These are phyloP conservation scores for Epistrophella euchroma DNA, from an alignment of 2,888 invertebrate species.

Conservation along the genomic window DNA sequence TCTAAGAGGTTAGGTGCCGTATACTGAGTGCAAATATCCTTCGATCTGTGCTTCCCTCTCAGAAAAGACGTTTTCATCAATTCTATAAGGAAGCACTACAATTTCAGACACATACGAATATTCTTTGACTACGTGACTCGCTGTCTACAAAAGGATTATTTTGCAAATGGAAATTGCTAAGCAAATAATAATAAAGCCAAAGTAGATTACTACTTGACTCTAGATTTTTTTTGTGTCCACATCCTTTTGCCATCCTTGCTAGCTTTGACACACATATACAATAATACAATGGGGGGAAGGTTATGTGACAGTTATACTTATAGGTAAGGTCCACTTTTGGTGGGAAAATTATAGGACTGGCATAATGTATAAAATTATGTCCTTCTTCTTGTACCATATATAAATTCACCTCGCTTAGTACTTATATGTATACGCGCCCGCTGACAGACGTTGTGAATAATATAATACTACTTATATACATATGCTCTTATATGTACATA, in stretches of 20 bases:
- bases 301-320: slow-evolving; percentile 27
- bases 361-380: slow-evolving; percentile 41
- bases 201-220: slow-evolving; percentile 70
- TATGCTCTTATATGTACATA: background rate
- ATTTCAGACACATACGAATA: slow-evolving; percentile 25
- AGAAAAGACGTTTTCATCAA: slow-evolving; percentile 7
- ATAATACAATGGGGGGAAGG: background rate
- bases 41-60: slow-evolving; percentile 20
- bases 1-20: slow-evolving; percentile 9
- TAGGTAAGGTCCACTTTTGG: slow-evolving; percentile 41
- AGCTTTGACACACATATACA: background rate
- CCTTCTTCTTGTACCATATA: slow-evolving; percentile 34
- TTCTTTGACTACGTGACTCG: slow-evolving; percentile 64
- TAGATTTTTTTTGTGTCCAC: slow-evolving; percentile 8
- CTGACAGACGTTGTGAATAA: slow-evolving; percentile 63
- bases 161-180: slow-evolving; percentile 73
- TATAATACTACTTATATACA: slow-evolving; percentile 20
- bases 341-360: slow-evolving; percentile 64
- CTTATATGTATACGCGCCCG: slow-evolving; percentile 22
- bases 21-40: slow-evolving; percentile 24
- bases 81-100: slow-evolving; percentile 14
- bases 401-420: slow-evolving; percentile 21
- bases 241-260: background rate
- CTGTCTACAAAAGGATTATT: slow-evolving; percentile 69
- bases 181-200: slow-evolving; percentile 74